phyloP scores from a whole-genome alignment of 2,888 invertebrate genomes.

The Cosmia trapezina region DNA sequence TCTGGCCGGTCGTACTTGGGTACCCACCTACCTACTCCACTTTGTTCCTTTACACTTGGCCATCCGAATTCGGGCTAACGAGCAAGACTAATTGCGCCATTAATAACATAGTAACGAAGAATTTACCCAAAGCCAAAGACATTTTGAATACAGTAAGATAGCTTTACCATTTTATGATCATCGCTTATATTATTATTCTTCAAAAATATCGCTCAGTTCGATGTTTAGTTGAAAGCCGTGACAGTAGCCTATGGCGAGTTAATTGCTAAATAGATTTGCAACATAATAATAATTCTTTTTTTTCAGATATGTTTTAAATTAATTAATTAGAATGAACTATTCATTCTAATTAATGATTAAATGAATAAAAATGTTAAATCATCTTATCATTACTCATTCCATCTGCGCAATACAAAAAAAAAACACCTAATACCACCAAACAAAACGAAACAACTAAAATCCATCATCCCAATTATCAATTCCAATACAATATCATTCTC shows the following conservation, averaged over 20 bases:
- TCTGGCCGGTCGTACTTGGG: not conserved
- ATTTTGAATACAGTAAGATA: not conserved
- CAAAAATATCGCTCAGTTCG: not conserved
- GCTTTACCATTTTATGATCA: not conserved
- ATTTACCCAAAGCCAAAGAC: conserved; percentile 10
- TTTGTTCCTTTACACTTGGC: conserved; percentile 12
- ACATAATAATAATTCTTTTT: not conserved
- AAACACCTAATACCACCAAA: too few relatives aligned
- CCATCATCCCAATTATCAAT: not conserved
- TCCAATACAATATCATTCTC: not conserved
- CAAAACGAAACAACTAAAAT: not conserved
- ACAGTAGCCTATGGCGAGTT: not conserved
- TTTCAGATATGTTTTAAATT: too few relatives aligned
- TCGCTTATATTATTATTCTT: not conserved
- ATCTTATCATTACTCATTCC: too few relatives aligned
- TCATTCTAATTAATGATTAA: too few relatives aligned
- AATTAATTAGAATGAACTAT: too few relatives aligned
- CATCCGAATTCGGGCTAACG: conserved; percentile 2
- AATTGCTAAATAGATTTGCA: not conserved
- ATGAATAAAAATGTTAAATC: too few relatives aligned
- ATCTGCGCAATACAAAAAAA: too few relatives aligned
- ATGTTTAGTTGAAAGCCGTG: not conserved
- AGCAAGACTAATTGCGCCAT: not conserved
- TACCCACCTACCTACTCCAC: not conserved
- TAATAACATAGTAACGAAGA: not conserved